Percentiles rank a stretch among this genome's conserved stretches.
These are phyloP conservation scores for Pseudochirops cupreus DNA, from an alignment of 2,797 vertebrate genomes.

Conservation along the genomic window DNA sequence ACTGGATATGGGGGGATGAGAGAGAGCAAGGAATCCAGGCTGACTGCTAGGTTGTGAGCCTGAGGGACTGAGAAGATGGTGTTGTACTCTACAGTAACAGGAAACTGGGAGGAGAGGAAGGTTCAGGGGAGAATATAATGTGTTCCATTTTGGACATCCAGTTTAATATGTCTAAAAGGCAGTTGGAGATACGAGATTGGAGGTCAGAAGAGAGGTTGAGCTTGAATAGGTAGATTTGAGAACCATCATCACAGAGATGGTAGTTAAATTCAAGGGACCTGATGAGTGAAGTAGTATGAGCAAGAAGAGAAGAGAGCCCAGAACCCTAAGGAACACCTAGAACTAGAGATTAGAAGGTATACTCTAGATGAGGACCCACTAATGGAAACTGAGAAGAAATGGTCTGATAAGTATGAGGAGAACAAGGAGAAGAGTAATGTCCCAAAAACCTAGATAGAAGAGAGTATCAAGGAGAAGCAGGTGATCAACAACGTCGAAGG, in stretches of 20 bases:
- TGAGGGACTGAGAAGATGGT: not conserved
- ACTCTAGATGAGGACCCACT: not conserved
- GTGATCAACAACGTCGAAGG: not conserved
- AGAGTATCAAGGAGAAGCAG: not conserved
- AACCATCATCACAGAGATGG: not conserved
- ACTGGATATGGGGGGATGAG: not conserved
- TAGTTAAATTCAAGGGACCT: not conserved
- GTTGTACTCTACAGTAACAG: not conserved
- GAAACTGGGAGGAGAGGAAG: not conserved
- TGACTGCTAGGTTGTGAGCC: not conserved
- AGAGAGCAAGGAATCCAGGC: not conserved
- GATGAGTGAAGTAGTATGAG: not conserved
- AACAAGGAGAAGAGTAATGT: not conserved
- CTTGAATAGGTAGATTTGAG: not conserved
- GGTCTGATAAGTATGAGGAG: not conserved
- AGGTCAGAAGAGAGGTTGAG: not conserved
- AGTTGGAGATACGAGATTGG: not conserved
- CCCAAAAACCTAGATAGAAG: not conserved
- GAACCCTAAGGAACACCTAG: not conserved
- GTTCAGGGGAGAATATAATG: not conserved
- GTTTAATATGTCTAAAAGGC: not conserved
- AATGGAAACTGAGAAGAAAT: not conserved
- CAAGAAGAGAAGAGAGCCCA: not conserved
- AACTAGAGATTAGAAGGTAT: not conserved
- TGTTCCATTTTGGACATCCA: not conserved